Evolutionary conservation across 2,888 invertebrate species (phyloP).

Genomic region (Pollenia labialis): DNA sequence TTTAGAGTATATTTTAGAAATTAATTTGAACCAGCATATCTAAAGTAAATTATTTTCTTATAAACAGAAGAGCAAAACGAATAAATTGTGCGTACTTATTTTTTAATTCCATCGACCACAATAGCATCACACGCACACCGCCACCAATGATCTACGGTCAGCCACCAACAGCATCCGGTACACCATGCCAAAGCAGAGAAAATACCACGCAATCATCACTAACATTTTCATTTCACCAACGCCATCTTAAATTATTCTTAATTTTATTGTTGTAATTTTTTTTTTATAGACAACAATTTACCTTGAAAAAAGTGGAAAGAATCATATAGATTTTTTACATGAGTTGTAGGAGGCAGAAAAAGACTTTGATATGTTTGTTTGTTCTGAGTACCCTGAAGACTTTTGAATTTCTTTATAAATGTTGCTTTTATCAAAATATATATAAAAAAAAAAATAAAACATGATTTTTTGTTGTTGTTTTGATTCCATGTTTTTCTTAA

Average conservation of each 20-base stretch:
- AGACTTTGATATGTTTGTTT: not conserved
- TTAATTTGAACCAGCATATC: too few relatives aligned
- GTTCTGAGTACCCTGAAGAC: not conserved
- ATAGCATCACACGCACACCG: slow-evolving; percentile 1
- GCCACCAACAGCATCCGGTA: slow-evolving; percentile 57
- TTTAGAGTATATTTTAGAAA: too few relatives aligned
- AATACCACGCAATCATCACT: slow-evolving; percentile 8
- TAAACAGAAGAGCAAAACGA: not conserved
- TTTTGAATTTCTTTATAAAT: not conserved
- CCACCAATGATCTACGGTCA: slow-evolving; percentile 27
- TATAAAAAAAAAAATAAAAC: slow-evolving; percentile 30
- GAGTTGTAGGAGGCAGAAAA: not conserved
- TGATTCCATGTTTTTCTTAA: slow-evolving; percentile 38
- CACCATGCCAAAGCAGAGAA: slow-evolving; percentile 45
- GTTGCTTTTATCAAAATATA: not conserved
- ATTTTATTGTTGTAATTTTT: slow-evolving; percentile 30
- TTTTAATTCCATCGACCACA: slow-evolving; percentile 26
- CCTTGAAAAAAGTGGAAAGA: slow-evolving; percentile 28
- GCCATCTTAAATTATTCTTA: slow-evolving; percentile 9
- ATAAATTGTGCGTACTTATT: slow-evolving; percentile 52
- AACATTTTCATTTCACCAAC: not conserved
- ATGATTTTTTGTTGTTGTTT: slow-evolving; percentile 19
- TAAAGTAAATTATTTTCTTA: not conserved
- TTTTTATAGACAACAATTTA: slow-evolving; percentile 46
- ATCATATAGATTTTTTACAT: not conserved